These are phyloP conservation scores for Anoplolepis gracilipes DNA, from an alignment of 1,140 invertebrate genomes.

Conservation along the genomic window DNA sequence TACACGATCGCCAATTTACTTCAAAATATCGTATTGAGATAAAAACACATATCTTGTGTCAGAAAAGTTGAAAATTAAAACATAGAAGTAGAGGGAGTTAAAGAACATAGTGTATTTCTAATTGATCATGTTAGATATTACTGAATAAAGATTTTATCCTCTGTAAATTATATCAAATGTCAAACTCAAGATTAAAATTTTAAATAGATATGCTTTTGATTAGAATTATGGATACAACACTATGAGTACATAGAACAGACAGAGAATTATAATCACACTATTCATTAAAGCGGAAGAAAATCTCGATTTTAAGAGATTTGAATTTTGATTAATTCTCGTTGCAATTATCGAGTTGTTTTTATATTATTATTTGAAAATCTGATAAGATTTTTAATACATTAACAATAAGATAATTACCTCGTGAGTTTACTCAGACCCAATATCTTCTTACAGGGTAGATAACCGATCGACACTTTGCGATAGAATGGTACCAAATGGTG, in stretches of 20 bases:
- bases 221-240: background rate
- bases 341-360: slow-evolving; percentile 12
- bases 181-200: too few relatives aligned
- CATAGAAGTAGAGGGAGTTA: too few relatives aligned
- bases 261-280: background rate
- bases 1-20: too few relatives aligned
- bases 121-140: too few relatives aligned
- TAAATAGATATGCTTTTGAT: background rate
- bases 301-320: background rate
- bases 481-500: slow-evolving; percentile 99
- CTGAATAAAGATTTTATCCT: too few relatives aligned
- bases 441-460: slow-evolving; percentile 98
- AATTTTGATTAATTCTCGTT: background rate
- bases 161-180: too few relatives aligned
- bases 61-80: too few relatives aligned
- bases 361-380: slow-evolving; percentile 25
- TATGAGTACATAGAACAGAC: background rate
- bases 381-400: background rate
- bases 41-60: too few relatives aligned
- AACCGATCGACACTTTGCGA: slow-evolving; percentile 99
- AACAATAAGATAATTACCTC: slow-evolving; percentile 89
- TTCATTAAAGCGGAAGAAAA: background rate
- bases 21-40: too few relatives aligned
- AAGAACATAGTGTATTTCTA: too few relatives aligned
- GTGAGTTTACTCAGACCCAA: slow-evolving; percentile 98